Percentiles rank a stretch among this genome's conserved stretches.
Conservation (phyloP, 2,888 invertebrate species). For the Cheilosia variabilis region DNA sequence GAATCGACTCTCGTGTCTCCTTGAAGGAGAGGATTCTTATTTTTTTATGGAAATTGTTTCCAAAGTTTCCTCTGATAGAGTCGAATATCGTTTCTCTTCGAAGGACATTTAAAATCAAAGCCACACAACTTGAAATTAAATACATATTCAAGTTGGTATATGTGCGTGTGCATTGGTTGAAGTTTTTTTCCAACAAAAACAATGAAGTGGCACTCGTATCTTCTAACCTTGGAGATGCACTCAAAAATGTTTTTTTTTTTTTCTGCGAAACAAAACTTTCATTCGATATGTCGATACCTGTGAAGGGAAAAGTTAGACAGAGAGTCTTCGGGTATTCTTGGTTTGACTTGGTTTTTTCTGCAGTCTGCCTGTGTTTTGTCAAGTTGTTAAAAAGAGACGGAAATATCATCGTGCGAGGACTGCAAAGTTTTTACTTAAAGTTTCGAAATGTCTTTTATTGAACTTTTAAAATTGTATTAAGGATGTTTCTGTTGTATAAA, state of each 20-base stretch:
- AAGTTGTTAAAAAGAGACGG: conserved; percentile 13
- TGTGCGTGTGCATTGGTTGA: conserved; percentile 14
- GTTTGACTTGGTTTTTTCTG: conserved; percentile 16
- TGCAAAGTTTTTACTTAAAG: conserved; percentile 66
- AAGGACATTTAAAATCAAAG: conserved; percentile 58
- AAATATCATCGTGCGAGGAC: conserved; percentile 26
- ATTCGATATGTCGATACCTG: conserved; percentile 56
- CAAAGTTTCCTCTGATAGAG: conserved; percentile 46
- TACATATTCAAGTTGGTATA: conserved; percentile 40
- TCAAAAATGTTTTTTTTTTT: background rate
- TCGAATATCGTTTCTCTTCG: background rate
- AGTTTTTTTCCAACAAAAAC: background rate
- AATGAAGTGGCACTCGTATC: background rate
- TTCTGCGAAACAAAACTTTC: conserved; percentile 34
- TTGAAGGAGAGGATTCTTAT: background rate
- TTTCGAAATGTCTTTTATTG: conserved; percentile 69
- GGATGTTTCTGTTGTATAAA: conserved; percentile 43
- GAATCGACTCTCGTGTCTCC: conserved; percentile 24
- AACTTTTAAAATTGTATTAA: conserved; percentile 74
- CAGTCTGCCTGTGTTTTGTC: conserved; percentile 20
- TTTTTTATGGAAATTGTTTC: conserved; percentile 47
- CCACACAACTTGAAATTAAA: conserved; percentile 56
- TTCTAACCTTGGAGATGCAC: conserved; percentile 34
- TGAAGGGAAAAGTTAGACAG: conserved; percentile 45
- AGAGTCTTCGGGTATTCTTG: conserved; percentile 12